Conservation (phyloP, 1,140 invertebrate genomes). For the Pogonus chalceus region DNA sequence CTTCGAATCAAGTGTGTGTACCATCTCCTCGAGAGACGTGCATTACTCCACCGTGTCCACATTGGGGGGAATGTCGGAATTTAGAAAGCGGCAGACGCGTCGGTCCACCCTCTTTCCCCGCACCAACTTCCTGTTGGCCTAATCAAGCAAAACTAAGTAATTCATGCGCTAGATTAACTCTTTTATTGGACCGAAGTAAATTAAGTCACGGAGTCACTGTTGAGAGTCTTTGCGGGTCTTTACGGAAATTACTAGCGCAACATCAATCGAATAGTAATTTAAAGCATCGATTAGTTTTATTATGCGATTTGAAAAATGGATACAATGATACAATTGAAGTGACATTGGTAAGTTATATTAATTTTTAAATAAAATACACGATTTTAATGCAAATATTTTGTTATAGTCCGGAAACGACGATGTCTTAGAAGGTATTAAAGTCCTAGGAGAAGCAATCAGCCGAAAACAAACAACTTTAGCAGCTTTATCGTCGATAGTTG, state of each 20-base stretch:
- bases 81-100: conserved; percentile 62
- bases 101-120: conserved; percentile 60
- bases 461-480: conserved; percentile 50
- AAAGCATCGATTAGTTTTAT: conserved; percentile 50
- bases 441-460: conserved; percentile 60
- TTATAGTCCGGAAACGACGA: conserved; percentile 45
- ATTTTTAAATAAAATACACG: neutral
- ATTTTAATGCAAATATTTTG: conserved; percentile 9
- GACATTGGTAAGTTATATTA: conserved; percentile 57
- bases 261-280: conserved; percentile 42
- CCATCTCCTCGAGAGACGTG: conserved; percentile 65
- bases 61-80: conserved; percentile 72
- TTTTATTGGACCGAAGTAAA: conserved; percentile 57
- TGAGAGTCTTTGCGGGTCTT: conserved; percentile 55
- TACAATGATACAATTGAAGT: conserved; percentile 77
- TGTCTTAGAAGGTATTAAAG: conserved; percentile 49
- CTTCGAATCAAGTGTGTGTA: conserved; percentile 60
- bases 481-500: conserved; percentile 62
- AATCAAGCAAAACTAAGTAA: conserved; percentile 55
- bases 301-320: conserved; percentile 70
- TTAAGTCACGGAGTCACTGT: conserved; percentile 58
- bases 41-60: conserved; percentile 61
- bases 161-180: conserved; percentile 63
- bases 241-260: conserved; percentile 56
- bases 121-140: conserved; percentile 68